Conservation (phyloP, 2,797 vertebrate species). For the Amblyopsis hoosieri region DNA sequence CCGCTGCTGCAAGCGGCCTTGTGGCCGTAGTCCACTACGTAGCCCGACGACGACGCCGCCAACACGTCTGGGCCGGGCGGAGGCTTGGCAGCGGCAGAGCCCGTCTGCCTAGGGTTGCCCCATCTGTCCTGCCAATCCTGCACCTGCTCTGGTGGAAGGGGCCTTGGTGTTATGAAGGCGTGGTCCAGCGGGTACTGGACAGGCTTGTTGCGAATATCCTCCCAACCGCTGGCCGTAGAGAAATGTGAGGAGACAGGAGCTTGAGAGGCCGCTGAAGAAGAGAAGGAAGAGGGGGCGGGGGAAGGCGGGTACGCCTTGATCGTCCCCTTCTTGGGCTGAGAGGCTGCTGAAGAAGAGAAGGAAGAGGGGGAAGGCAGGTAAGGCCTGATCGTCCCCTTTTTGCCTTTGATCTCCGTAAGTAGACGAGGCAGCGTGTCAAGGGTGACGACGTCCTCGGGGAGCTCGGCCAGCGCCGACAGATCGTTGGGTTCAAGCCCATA, state of each 20-base stretch:
- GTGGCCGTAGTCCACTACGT: constrained; percentile 47
- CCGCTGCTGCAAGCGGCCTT: not conserved
- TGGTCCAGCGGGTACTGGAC: constrained; percentile 38
- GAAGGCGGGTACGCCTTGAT: not conserved
- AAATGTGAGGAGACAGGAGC: constrained; percentile 12
- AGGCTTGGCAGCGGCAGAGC: not conserved
- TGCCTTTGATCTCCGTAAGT: constrained; percentile 72
- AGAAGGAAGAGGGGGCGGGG: constrained; percentile 12
- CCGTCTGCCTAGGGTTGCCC: constrained; percentile 28
- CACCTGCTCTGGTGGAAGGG: constrained; percentile 34
- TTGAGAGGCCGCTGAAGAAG: constrained; percentile 29
- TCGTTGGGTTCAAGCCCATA: constrained; percentile 73
- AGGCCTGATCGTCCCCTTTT: constrained; percentile 4
- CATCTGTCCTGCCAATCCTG: constrained; percentile 50
- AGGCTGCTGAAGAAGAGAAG: not conserved
- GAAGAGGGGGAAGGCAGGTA: not conserved
- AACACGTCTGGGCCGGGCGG: constrained; percentile 2
- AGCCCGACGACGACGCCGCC: constrained; percentile 13
- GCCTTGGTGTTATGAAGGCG: not conserved
- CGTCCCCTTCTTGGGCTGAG: constrained; percentile 18
- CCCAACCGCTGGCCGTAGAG: constrained; percentile 19
- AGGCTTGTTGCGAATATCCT: constrained; percentile 12
- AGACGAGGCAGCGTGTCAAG: constrained; percentile 71
- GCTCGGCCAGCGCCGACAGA: constrained; percentile 68
- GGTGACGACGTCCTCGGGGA: constrained; percentile 73